A percentile compares a stretch with the other conserved stretches of the same genome.
These are phyloP conservation scores for Seira ritae DNA, from an alignment of 2,888 invertebrate genomes.

Conservation along the genomic window DNA sequence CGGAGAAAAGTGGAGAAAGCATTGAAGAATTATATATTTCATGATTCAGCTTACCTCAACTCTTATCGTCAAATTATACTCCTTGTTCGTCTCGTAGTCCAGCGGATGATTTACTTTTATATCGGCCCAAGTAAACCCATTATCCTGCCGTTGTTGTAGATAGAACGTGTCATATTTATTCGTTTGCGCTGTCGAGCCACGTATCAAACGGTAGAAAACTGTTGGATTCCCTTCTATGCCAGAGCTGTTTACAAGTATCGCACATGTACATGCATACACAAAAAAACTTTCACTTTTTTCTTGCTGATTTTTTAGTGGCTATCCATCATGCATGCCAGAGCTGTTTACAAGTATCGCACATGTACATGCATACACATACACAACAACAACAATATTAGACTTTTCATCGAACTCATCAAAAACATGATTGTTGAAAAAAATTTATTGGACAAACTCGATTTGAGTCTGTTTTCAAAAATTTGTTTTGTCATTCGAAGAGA, in stretches of 20 bases:
- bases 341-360: constrained; percentile 81
- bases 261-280: constrained; percentile 66
- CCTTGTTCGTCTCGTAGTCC: constrained; percentile 96
- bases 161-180: constrained; percentile 97
- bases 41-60: constrained; percentile 85
- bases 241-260: constrained; percentile 84
- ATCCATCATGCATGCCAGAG: too few relatives aligned
- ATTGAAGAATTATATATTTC: constrained; percentile 15
- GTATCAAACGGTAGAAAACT: constrained; percentile 96
- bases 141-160: constrained; percentile 94
- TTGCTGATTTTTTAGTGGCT: too few relatives aligned
- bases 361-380: constrained; percentile 58
- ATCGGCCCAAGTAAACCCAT: constrained; percentile 90
- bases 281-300: too few relatives aligned
- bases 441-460: too few relatives aligned
- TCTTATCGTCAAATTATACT: constrained; percentile 95
- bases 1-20: too few relatives aligned
- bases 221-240: constrained; percentile 97
- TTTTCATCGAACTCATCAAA: too few relatives aligned
- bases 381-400: too few relatives aligned
- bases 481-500: too few relatives aligned
- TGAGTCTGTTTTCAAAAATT: too few relatives aligned
- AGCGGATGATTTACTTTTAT: constrained; percentile 94
- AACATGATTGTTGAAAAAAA: too few relatives aligned
- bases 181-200: constrained; percentile 96